These are phyloP conservation scores for Aradophagus sp. DNA, from an alignment of 1,140 invertebrate genomes.

Conservation along the genomic window DNA sequence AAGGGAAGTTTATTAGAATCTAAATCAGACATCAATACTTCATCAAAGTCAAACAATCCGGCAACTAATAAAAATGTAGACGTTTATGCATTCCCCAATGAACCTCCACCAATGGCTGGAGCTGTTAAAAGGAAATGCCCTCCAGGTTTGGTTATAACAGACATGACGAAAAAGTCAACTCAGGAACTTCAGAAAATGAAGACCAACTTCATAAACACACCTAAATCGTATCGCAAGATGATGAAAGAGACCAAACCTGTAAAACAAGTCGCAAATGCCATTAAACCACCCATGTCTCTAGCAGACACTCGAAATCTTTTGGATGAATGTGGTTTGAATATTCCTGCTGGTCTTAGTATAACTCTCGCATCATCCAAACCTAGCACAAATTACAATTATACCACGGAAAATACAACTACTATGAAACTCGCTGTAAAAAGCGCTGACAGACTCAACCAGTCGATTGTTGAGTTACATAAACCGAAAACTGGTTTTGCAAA, in stretches of 20 bases:
- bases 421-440: constrained; percentile 19
- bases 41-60: neutral
- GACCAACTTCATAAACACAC: constrained; percentile 19
- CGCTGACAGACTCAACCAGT: constrained; percentile 7
- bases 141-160: constrained; percentile 65
- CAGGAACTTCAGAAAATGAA: constrained; percentile 14
- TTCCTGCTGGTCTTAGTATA: constrained; percentile 69
- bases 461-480: constrained; percentile 9
- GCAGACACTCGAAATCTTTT: constrained; percentile 63
- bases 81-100: constrained; percentile 65
- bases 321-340: constrained; percentile 69
- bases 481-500: constrained; percentile 60
- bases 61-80: constrained; percentile 51
- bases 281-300: constrained; percentile 32
- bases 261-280: constrained; percentile 3
- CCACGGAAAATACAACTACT: constrained; percentile 3
- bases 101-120: constrained; percentile 57
- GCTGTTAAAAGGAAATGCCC: constrained; percentile 69
- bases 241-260: constrained; percentile 30
- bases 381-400: constrained; percentile 5
- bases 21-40: neutral
- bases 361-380: constrained; percentile 67
- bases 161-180: constrained; percentile 50
- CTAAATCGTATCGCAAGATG: constrained; percentile 52
- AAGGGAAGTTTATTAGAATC: neutral